Evolutionary conservation across 2,113 vertebrate genomes (phyloP), one percentile per base, ranked within the genome.

Genomic region (Chaenocephalus aceratus): DNA sequence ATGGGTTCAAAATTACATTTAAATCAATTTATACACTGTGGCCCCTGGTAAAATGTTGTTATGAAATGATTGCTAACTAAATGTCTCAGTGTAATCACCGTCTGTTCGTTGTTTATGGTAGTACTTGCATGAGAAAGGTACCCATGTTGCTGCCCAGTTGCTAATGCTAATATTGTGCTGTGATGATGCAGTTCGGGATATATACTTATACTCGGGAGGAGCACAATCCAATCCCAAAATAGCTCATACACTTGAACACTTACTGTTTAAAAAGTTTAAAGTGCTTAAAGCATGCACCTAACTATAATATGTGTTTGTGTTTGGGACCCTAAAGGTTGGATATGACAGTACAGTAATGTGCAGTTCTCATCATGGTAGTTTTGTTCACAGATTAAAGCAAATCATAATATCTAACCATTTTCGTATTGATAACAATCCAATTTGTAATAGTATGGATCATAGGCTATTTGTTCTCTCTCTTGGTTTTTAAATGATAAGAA

Each of bases 161-260:
- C 91, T 92, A 88, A 90, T 77, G 90, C 88, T 89, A 87, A 72
- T 57, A 73, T 63, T 75, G 74, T 76, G 48, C 58, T 52, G 41
- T 23, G 70, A 80, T 68, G 67, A 56, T 87, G 73, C 57, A 71
- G 44, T 53, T 66, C 8, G 21, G 15, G n/a, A 45, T 59, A n/a
- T 53, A 0, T 12, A n/a, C 21, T 11, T 63, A 54, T 26, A n/a
- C n/a, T 23, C 5, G 15, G 1, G 3, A 61, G 11, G 10, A 57
- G 3, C 10, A 63, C 1, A 34, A 30, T 59, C 10, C 11, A 30
- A 11, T 0, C 18, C 23, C 6, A 26, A 30, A 46, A 64, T 1
- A 51, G 0, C 18, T 46, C 11, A 18, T 62, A 34, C 5, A 30
- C 23, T 53, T 7, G 9, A 60, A 21, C 4, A 54, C 18, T 1